Evolutionary conservation across 2,888 invertebrate species (phyloP).

Genomic region (Rambutsinella grinnellia): DNA sequence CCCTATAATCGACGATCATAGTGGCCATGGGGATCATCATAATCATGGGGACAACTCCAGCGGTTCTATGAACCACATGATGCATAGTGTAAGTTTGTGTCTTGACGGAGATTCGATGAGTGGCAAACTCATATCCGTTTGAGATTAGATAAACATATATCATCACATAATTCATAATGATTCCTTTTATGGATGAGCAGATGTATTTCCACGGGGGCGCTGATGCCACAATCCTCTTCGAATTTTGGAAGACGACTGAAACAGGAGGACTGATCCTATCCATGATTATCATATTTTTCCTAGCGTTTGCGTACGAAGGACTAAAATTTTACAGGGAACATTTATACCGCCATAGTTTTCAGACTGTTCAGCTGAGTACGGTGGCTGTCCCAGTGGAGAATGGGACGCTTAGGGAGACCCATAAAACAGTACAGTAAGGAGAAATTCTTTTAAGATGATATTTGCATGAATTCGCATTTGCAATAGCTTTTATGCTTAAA

Average conservation of each 20-base stretch:
- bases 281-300: constrained; percentile 89
- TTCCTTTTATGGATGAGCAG: constrained; percentile 64
- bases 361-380: constrained; percentile 86
- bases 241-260: constrained; percentile 83
- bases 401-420: constrained; percentile 75
- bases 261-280: constrained; percentile 87
- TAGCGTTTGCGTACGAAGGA: constrained; percentile 95
- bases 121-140: no score
- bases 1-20: not conserved
- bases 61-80: constrained; percentile 20
- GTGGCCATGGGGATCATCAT: constrained; percentile 18
- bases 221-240: constrained; percentile 82
- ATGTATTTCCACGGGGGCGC: constrained; percentile 85
- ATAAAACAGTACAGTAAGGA: constrained; percentile 64
- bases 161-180: constrained; percentile 5
- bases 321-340: constrained; percentile 91
- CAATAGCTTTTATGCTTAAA: not conserved
- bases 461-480: not conserved
- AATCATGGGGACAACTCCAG: constrained; percentile 2
- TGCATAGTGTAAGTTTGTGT: constrained; percentile 39
- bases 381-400: constrained; percentile 83
- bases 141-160: no score
- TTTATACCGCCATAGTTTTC: constrained; percentile 89
- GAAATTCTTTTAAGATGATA: no score
- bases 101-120: not conserved